phyloP scores from a whole-genome alignment of 2,113 vertebrate species.

The Sander lucioperca region DNA sequence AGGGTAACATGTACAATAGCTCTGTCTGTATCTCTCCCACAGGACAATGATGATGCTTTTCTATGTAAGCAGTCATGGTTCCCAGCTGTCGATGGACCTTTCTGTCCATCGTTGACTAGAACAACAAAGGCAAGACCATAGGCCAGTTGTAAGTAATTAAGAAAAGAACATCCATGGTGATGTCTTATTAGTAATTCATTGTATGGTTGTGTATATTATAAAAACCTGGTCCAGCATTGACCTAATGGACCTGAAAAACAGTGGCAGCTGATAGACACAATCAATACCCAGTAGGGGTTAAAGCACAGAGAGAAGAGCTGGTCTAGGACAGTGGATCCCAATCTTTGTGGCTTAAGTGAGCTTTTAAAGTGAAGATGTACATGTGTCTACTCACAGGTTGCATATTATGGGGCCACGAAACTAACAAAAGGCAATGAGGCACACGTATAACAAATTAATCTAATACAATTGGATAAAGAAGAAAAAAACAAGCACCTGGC shows the following conservation, averaged over 20 bases:
- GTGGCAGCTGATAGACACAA: conserved; percentile 1
- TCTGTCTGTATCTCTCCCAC: conserved; percentile 1
- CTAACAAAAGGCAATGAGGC: not conserved
- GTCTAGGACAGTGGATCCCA: not conserved
- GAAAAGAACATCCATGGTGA: not conserved
- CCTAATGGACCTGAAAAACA: conserved; percentile 5
- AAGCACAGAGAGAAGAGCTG: not conserved
- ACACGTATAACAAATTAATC: no score
- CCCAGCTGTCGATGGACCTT: no score
- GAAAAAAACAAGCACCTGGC: conserved; percentile 20
- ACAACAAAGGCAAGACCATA: conserved; percentile 40
- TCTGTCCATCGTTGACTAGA: not conserved
- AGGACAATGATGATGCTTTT: conserved; percentile 10
- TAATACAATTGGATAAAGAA: no score
- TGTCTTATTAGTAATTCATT: not conserved
- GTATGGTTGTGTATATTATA: not conserved
- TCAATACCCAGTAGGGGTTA: conserved; percentile 10
- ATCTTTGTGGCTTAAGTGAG: not conserved
- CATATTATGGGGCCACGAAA: not conserved
- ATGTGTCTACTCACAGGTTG: not conserved
- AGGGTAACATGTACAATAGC: not conserved
- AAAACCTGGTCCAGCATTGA: conserved; percentile 6
- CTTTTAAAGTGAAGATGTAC: not conserved
- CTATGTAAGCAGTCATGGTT: no score
- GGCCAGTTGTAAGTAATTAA: conserved; percentile 1